Evolutionary conservation across 2,888 invertebrate species (phyloP), one percentile per base, ranked within the genome.

Genomic region (Cerastis leucographa): DNA sequence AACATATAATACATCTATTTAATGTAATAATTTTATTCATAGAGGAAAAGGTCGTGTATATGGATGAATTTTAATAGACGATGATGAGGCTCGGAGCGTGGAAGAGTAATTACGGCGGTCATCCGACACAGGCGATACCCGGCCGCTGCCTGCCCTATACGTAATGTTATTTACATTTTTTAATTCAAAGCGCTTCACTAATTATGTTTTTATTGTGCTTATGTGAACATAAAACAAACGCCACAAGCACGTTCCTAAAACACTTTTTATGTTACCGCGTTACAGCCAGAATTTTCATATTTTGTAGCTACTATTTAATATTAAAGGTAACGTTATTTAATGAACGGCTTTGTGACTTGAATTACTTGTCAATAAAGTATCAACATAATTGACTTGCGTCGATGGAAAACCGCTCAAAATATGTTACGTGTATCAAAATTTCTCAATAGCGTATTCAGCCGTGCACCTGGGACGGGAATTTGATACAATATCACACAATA

Each of bases 31-130:
- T 91, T 91, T 93, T 93, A 94, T 94, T 93, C 93, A 93, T 92
- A 90, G 91, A 90, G 89, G 88, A 85, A 91, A 92, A 91, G 93
- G 93, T 91, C 92, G 90, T 89, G 90, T 91, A 89, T 92, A 92
- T 92, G 91, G 90, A 92, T 94, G 93, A 94, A 94, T 94, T 95
- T 95, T 94, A 94, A 95, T 93, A 94, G 91, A 91, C 91, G 89
- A 92, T 92, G 94, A 94, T 94, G 93, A 92, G 91, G 86, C 90
- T 88, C 83, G 88, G 91, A 88, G 90, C 89, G 88, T 88, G 88
- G 84, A 90, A 90, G 90, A 91, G 91, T 93, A 93, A 94, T 93
- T 93, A 92, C 88, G 87, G 81, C 90, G 91, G 91, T 91, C 91
- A 91, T 87, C 87, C 81, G 83, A 86, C 84, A 87, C 85, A 85